These are phyloP conservation scores for Lobophora halterata DNA, from an alignment of 2,888 invertebrate species.

Conservation along the genomic window DNA sequence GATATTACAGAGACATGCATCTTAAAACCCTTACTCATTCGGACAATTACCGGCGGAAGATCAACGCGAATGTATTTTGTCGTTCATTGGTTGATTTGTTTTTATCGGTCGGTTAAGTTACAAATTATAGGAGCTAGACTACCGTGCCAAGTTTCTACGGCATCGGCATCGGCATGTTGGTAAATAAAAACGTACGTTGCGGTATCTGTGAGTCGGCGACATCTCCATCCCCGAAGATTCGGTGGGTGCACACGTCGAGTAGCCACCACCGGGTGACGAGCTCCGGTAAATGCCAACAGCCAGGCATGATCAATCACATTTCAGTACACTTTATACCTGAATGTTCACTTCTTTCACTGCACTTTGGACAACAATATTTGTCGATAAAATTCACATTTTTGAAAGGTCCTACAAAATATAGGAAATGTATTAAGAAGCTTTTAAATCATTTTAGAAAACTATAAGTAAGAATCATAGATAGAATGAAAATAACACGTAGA, in stretches of 20 bases:
- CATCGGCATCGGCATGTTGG: too few species aligned
- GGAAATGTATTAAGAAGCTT: slow-evolving; percentile 1
- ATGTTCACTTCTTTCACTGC: too few species aligned
- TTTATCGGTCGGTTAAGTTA: too few species aligned
- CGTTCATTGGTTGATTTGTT: too few species aligned
- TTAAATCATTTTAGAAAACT: background rate
- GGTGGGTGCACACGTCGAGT: slow-evolving; percentile 82
- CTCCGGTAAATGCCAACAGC: slow-evolving; percentile 75
- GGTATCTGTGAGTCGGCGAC: slow-evolving; percentile 70
- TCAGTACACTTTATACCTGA: slow-evolving; percentile 12
- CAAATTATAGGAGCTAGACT: too few species aligned
- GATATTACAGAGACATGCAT: too few species aligned
- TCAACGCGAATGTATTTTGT: too few species aligned
- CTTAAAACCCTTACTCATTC: too few species aligned
- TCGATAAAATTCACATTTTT: slow-evolving; percentile 1
- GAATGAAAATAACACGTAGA: slow-evolving; percentile 7
- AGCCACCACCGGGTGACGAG: slow-evolving; percentile 85
- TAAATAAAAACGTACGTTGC: slow-evolving; percentile 54
- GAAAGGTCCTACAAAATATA: background rate
- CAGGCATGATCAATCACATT: slow-evolving; percentile 57
- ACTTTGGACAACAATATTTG: background rate
- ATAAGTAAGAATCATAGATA: background rate
- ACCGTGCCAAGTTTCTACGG: too few species aligned
- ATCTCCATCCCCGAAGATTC: slow-evolving; percentile 67
- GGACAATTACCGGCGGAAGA: too few species aligned